phyloP scores from a whole-genome alignment of 2,797 vertebrate genomes.

The Sarcoramphus papa region DNA sequence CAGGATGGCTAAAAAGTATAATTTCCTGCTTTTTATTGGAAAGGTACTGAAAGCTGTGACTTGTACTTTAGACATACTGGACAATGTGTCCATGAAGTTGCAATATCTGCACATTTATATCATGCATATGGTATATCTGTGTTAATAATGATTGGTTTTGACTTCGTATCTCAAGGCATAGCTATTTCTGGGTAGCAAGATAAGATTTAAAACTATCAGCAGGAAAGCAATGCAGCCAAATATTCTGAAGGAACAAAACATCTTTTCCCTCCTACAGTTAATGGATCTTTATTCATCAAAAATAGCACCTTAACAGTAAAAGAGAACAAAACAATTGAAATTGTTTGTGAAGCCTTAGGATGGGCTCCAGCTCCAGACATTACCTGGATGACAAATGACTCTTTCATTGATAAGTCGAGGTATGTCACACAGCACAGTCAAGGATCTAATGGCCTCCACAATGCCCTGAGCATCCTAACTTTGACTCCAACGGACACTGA shows the following conservation, averaged over 20 bases:
- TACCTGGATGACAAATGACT: conserved; percentile 76
- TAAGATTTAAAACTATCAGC: background rate
- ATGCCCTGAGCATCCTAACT: conserved; percentile 74
- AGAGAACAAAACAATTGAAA: conserved; percentile 69
- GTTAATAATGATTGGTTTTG: background rate
- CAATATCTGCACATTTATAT: background rate
- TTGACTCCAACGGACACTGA: conserved; percentile 71
- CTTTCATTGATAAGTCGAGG: conserved; percentile 57
- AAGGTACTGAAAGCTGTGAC: background rate
- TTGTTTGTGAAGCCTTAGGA: conserved; percentile 79
- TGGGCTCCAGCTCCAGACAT: conserved; percentile 82
- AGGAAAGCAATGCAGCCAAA: background rate
- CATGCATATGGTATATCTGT: background rate
- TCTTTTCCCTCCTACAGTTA: conserved; percentile 76
- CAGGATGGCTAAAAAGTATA: background rate
- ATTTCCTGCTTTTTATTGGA: background rate
- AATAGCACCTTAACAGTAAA: conserved; percentile 64
- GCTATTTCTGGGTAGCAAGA: background rate
- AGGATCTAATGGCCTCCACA: conserved; percentile 62
- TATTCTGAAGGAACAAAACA: conserved; percentile 50
- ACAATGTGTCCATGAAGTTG: background rate
- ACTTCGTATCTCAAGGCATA: background rate
- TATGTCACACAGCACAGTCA: conserved; percentile 69
- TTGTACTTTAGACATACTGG: background rate
- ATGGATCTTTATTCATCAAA: conserved; percentile 76